Evolutionary conservation across 2,113 vertebrate genomes (phyloP).

Genomic region (Bubo scandiacus): DNA sequence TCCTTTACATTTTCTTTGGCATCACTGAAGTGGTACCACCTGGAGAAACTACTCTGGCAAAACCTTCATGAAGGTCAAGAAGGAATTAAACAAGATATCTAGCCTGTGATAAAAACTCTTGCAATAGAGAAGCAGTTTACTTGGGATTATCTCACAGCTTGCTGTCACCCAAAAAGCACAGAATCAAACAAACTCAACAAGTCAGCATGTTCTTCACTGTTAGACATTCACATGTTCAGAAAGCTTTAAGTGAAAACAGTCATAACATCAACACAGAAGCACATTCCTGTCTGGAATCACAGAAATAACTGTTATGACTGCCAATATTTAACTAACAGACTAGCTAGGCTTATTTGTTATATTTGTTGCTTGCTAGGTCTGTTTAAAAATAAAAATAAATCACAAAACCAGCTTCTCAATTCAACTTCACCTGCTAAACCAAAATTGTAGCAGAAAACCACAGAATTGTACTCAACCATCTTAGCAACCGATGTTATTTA

Average conservation of each 20-base stretch:
- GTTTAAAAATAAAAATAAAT: background rate
- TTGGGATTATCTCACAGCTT: background rate
- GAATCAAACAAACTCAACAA: background rate
- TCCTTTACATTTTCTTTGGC: background rate
- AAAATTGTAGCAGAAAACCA: background rate
- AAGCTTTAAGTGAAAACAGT: background rate
- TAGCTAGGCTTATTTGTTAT: background rate
- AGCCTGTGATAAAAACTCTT: background rate
- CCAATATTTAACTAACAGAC: background rate
- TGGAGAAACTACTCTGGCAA: background rate
- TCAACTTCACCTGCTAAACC: background rate
- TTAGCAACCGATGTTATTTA: background rate
- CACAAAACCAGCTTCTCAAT: background rate
- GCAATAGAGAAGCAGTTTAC: background rate
- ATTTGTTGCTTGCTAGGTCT: background rate
- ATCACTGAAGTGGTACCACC: background rate
- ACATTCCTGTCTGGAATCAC: background rate
- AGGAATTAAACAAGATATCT: background rate
- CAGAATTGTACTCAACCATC: background rate
- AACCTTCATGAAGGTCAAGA: background rate
- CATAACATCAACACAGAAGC: background rate
- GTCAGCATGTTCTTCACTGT: background rate
- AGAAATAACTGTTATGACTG: background rate
- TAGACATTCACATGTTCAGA: background rate
- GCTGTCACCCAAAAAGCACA: background rate